Evolutionary conservation across 2,888 invertebrate species (phyloP), one percentile per base, ranked within the genome.

Genomic region (Icerya purchasi): DNA sequence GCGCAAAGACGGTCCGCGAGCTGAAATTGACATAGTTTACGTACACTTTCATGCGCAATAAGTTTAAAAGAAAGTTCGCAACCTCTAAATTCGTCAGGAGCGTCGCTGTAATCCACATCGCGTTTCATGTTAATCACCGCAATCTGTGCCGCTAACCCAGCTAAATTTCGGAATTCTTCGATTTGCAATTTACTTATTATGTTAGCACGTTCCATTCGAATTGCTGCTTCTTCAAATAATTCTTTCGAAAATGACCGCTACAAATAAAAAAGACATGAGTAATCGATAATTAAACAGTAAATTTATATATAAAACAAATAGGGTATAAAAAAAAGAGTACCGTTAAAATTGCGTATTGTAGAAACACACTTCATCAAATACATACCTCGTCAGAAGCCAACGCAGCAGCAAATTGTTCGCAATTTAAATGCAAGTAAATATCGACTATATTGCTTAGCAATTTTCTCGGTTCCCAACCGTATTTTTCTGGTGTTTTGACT

Each of bases 361-460:
- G 1, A 59, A n/a, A 14, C 53, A 56, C n/a, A n/a, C n/a, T n/a
- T n/a, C n/a, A n/a, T n/a, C n/a, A n/a, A n/a, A n/a, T 61, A 68
- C 69, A 71, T 70, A 90, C 90, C 82, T 98, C 97, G 72, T 98
- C 97, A 62, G 86, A 86, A 50, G 96, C 96, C 62, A 97, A 79
- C 61, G 93, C 92, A 65, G 84, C 82, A 66, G 89, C 89, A 76
- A 92, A 93, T 70, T 81, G 80, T 71, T 87, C 83, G 75, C 88
- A 86, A 78, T 92, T 88, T 65, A 98, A 79, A 74, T 97, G 93
- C 68, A 97, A 78, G 77, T 98, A 98, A 72, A 98, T 94, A 72
- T 93, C 90, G 56, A 93, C 90, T 63, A 98, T 79, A 72, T 92
- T 88, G 67, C 88, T 84, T 61, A 97, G 78, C 65, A 98, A 76